Conservation (phyloP, 2,797 vertebrate genomes). For the Parauchenoglanis ngamensis region DNA sequence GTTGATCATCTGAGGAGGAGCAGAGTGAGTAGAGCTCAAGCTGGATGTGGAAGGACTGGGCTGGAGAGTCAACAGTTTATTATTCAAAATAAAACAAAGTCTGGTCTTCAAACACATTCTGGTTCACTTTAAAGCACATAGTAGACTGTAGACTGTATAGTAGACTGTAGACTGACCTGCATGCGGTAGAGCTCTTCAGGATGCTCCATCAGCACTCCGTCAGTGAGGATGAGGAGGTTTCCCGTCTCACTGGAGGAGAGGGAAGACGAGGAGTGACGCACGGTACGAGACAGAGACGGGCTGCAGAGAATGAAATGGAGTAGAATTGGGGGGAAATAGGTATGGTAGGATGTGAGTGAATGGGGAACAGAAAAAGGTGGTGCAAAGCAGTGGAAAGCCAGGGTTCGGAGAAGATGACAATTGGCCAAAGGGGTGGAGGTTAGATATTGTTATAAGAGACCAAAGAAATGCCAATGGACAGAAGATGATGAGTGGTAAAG, state of each 20-base stretch:
- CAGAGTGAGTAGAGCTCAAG: conserved; percentile 97
- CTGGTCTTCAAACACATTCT: background rate
- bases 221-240: conserved; percentile 91
- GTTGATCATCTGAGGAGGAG: conserved; percentile 96
- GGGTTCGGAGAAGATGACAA: background rate
- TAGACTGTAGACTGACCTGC: conserved; percentile 79
- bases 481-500: background rate
- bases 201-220: conserved; percentile 88
- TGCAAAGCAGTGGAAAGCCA: background rate
- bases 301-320: conserved; percentile 67
- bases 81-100: background rate
- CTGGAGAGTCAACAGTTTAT: conserved; percentile 69
- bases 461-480: background rate
- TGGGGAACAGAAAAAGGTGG: background rate
- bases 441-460: background rate
- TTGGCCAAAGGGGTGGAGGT: background rate
- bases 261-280: conserved; percentile 94
- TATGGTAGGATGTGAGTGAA: background rate
- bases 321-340: background rate
- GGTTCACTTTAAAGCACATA: background rate
- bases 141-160: no score
- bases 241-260: conserved; percentile 95
- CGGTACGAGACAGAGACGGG: conserved; percentile 89
- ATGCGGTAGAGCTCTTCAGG: conserved; percentile 93
- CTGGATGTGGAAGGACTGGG: conserved; percentile 98